A percentile compares a stretch with the other conserved stretches of the same genome.
phyloP scores from a whole-genome alignment of 2,113 vertebrate genomes.

The Carollia perspicillata region DNA sequence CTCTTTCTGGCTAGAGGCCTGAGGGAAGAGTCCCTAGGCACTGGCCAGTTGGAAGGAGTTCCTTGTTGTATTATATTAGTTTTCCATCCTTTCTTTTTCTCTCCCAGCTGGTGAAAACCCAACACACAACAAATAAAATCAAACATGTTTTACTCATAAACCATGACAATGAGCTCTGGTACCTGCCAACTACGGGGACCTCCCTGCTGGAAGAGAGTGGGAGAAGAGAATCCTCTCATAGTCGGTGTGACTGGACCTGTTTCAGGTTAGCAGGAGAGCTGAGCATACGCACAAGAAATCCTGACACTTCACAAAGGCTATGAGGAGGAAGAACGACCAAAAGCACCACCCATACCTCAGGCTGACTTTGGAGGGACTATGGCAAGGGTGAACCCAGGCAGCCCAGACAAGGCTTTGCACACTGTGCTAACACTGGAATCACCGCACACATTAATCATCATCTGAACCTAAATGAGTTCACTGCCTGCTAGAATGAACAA shows the following conservation, averaged over 20 bases:
- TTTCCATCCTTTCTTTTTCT: background rate
- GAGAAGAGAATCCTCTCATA: background rate
- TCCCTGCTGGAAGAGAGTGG: background rate
- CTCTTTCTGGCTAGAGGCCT: background rate
- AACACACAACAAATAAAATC: background rate
- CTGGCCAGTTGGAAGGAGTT: background rate
- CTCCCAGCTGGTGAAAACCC: background rate
- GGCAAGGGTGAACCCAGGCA: rapidly evolving
- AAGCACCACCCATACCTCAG: background rate
- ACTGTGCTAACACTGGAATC: background rate
- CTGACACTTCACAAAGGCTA: background rate
- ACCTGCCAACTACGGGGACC: background rate
- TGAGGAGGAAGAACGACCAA: background rate
- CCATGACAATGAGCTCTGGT: background rate
- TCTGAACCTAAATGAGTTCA: background rate
- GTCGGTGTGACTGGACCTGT: rapidly evolving
- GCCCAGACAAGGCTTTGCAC: background rate
- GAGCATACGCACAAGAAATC: background rate
- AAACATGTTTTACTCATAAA: background rate
- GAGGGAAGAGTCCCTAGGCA: background rate
- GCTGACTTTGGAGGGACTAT: background rate
- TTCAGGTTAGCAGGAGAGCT: background rate
- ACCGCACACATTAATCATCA: too few species aligned
- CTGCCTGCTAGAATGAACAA: background rate
- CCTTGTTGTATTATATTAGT: background rate